Evolutionary conservation across 2,888 invertebrate genomes (phyloP), one percentile per base, ranked within the genome.

Genomic region (Glaucopsyche alexis): DNA sequence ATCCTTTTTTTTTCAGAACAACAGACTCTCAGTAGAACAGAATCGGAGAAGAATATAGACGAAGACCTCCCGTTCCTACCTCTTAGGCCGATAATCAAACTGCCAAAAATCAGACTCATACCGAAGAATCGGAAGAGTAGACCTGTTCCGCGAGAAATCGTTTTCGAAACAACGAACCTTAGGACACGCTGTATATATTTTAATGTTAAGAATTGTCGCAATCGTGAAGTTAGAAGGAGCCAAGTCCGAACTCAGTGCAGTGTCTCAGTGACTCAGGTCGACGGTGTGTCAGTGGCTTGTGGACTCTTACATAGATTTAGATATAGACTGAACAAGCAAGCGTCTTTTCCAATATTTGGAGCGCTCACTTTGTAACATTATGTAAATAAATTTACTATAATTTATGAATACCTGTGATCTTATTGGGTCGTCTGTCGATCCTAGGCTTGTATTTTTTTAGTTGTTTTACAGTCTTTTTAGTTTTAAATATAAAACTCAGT

Each of bases 251-350:
- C 79, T 74, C 74, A 78, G 75, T 78, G 70, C 76, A 76, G 77
- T 74, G 79, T 74, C 64, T 67, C 65, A 13, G 38, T 71, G 6
- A 75, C 75, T 50, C 78, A 74, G 72, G 75, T 73, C 67, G 77
- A 72, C 1, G 83, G 82, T 9, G 86, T 86, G 0, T 81, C 88
- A 0, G 81, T 88, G 0, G 92, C 91, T 0, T 86, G 86, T 71
- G 92, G 92, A 45, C 76, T 88, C 2, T 81, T 93, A 65, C 84
- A 89, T 80, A 87, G 92, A 75, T 93, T 93, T 85, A 91, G 83
- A 81, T 93, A 87, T 82, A 91, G 82, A 81, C 75, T 88, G 75
- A 87, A 83, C 67, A 85, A 86, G 75, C 83, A 78, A 76, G 82
- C 85, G 72, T 77, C 82, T 60, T 86, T 88, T 84, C 91, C 93